Evolutionary conservation across 1,140 invertebrate genomes (phyloP).

Genomic region (Drosophila mauritiana): DNA sequence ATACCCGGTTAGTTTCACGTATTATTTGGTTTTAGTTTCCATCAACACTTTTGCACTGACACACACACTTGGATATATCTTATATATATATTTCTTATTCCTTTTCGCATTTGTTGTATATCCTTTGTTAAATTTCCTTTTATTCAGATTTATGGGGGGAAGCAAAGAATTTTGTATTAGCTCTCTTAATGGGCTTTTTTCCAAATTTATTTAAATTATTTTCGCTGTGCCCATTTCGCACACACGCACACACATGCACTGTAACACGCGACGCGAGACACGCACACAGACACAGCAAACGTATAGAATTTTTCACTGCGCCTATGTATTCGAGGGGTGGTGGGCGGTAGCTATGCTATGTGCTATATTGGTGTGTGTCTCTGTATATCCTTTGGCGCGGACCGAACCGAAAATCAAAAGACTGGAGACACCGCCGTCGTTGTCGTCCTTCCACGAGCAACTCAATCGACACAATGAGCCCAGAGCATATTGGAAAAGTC

Average conservation of each 20-base stretch:
- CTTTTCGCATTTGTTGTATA: constrained; percentile 32
- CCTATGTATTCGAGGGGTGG: constrained; percentile 51
- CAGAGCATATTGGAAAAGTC: constrained; percentile 76
- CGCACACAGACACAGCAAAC: constrained; percentile 29
- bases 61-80: constrained; percentile 26
- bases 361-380: constrained; percentile 28
- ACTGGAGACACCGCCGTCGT: constrained; percentile 51
- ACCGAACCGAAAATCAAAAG: constrained; percentile 35
- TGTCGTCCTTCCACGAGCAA: constrained; percentile 83
- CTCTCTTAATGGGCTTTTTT: constrained; percentile 29
- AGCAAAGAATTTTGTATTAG: constrained; percentile 12
- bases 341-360: constrained; percentile 7
- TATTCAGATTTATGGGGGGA: constrained; percentile 12
- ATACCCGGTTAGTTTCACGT: constrained; percentile 28
- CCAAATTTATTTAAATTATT: constrained; percentile 71
- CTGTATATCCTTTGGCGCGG: constrained; percentile 73
- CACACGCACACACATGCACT: constrained; percentile 40
- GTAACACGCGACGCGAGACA: constrained; percentile 59
- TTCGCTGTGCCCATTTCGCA: constrained; percentile 73
- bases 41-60: constrained; percentile 32
- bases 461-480: constrained; percentile 84
- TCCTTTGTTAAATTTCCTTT: neutral
- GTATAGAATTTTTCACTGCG: constrained; percentile 52
- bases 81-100: constrained; percentile 16
- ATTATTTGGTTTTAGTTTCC: constrained; percentile 34